Base-by-base conservation (phyloP, 2,888 invertebrate species). In the Perithous albicinctus region DNA sequence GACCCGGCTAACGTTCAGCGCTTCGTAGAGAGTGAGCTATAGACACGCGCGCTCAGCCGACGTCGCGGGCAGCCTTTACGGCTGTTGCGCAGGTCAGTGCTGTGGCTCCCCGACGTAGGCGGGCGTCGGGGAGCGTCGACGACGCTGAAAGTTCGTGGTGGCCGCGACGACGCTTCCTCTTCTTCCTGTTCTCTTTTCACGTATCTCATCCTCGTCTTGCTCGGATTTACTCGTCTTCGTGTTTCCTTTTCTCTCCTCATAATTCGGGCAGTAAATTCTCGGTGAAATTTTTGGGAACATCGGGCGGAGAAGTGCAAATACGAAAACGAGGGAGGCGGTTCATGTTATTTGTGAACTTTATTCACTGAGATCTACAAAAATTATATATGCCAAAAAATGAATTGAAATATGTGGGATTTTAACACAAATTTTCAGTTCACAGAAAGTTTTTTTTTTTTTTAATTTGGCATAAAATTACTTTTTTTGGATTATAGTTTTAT, bases 31-130 rank as follows among this genome's bases (percentile, higher is more conserved):
- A 61, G 74, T 20, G 61, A 26, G 51, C 54, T 29, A 38, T 26
- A 18, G 83, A 78, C 82, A 80, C 79, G 86, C 85, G 83, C 85
- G 79, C 70, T 77, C 84, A n/a, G 77, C 23, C 38, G 51, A 51
- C 64, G 41, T 32, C 56, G 29, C 38, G 38, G 84, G 66, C 61
- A 46, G 56, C 35, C 82, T 84, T 86, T 86, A 85, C 87, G 86
- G 84, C 85, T 86, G 86, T 87, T 88, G 89, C 89, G 88, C 88
- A 88, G 91, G 89, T 90, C 90, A 90, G 88, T 87, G 85, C 64
- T 59, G 10, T n/a, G 51, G n/a, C n/a, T 23, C 56, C 59, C 32
- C 46, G 73, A 81, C 67, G 72, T 81, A 73, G 63, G 54, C 77
- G 54, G 54, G 66, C 69, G 77, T 66, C 46, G 43, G 64, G 26